These are phyloP conservation scores for Albula goreensis DNA, from an alignment of 2,113 vertebrate species.

Conservation along the genomic window DNA sequence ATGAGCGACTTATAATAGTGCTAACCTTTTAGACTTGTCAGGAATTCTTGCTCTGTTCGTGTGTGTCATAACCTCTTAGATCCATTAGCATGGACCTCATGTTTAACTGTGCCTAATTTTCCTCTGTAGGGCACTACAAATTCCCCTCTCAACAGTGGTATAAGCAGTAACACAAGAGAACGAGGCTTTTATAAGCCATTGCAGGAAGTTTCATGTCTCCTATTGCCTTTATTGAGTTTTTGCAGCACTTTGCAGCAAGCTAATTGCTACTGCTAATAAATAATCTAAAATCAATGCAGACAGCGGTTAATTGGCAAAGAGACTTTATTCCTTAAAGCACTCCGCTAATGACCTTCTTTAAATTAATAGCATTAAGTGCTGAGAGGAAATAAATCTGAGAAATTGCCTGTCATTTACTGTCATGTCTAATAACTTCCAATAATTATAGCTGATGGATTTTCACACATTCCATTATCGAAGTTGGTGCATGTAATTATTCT, in stretches of 20 bases:
- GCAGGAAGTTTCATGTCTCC: slow-evolving; percentile 72
- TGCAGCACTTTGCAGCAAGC: slow-evolving; percentile 75
- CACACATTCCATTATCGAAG: slow-evolving; percentile 99
- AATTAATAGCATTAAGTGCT: slow-evolving; percentile 97
- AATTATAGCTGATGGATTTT: slow-evolving; percentile 99
- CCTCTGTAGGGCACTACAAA: slow-evolving; percentile 25
- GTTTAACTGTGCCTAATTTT: slow-evolving; percentile 32
- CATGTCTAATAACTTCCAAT: slow-evolving; percentile 99
- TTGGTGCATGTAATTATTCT: slow-evolving; percentile 99
- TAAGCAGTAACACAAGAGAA: slow-evolving; percentile 38
- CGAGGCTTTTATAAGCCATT: slow-evolving; percentile 66
- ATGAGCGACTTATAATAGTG: slow-evolving; percentile 27
- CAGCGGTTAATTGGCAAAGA: slow-evolving; percentile 88
- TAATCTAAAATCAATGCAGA: slow-evolving; percentile 89
- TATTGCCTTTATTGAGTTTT: slow-evolving; percentile 74
- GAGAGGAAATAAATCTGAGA: slow-evolving; percentile 98
- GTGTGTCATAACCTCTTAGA: slow-evolving; percentile 27
- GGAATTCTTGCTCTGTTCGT: slow-evolving; percentile 17
- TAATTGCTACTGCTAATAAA: slow-evolving; percentile 88
- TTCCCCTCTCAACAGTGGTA: slow-evolving; percentile 24
- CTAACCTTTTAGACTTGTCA: slow-evolving; percentile 32
- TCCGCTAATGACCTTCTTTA: slow-evolving; percentile 92
- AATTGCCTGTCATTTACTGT: slow-evolving; percentile 99
- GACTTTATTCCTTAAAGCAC: slow-evolving; percentile 91
- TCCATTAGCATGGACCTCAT: slow-evolving; percentile 27